phyloP scores from a whole-genome alignment of 2,113 vertebrate species.

The Stegostoma tigrinum region DNA sequence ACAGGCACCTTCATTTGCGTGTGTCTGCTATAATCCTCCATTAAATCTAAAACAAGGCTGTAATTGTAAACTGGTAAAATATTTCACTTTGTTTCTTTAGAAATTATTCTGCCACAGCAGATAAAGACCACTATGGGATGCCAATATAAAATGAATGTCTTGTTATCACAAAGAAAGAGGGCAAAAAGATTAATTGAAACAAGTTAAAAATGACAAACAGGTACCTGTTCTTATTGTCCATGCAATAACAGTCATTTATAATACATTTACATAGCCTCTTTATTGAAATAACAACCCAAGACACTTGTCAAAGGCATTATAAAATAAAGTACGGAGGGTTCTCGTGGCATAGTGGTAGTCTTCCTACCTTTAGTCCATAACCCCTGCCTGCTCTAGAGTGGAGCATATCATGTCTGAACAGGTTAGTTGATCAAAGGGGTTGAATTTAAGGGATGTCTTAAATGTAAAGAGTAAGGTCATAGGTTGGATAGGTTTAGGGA shows the following conservation, averaged over 20 bases:
- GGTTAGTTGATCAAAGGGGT: too few relatives aligned
- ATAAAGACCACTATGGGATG: background rate
- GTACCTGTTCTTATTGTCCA: background rate
- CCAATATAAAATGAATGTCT: background rate
- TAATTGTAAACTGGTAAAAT: background rate
- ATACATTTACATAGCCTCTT: too few relatives aligned
- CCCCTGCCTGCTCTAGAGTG: too few relatives aligned
- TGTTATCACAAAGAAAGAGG: background rate
- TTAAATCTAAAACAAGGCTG: background rate
- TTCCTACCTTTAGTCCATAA: too few relatives aligned
- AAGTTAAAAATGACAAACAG: background rate
- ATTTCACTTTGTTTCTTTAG: background rate
- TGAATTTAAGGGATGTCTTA: too few relatives aligned
- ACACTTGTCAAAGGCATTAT: too few relatives aligned
- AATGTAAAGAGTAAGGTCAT: too few relatives aligned
- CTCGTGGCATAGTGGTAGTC: too few relatives aligned
- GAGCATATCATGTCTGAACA: too few relatives aligned
- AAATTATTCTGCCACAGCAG: background rate
- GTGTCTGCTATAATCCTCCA: background rate
- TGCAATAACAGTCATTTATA: too few relatives aligned
- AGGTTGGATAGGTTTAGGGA: background rate
- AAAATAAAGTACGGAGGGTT: too few relatives aligned
- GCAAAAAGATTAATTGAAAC: background rate
- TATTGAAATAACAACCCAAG: too few relatives aligned
- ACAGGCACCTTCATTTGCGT: background rate